Evolutionary conservation across 2,113 vertebrate genomes (phyloP).

Genomic region (Promerops cafer): DNA sequence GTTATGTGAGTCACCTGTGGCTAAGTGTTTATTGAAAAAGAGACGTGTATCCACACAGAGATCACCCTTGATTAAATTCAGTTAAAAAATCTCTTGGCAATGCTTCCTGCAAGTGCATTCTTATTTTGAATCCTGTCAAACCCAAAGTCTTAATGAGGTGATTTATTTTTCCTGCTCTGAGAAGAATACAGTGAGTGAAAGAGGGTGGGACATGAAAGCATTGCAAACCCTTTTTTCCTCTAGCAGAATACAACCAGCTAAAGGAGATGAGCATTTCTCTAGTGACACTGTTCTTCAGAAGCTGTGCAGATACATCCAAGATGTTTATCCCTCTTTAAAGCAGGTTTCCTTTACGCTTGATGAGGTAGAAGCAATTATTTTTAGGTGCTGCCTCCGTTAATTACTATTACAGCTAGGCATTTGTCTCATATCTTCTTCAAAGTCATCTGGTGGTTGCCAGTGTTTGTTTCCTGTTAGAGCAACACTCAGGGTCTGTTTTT

Average conservation of each 20-base stretch:
- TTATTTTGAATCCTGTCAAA: not conserved
- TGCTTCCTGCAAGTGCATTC: not conserved
- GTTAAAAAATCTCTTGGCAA: not conserved
- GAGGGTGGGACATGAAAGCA: not conserved
- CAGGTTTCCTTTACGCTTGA: conserved; percentile 31
- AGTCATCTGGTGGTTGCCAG: not conserved
- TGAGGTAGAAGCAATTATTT: conserved; percentile 40
- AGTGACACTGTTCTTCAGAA: conserved; percentile 26
- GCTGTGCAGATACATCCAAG: conserved; percentile 29
- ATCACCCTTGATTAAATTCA: not conserved
- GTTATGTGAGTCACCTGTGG: not conserved
- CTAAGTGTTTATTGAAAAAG: not conserved
- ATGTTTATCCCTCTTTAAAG: conserved; percentile 44
- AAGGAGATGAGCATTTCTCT: not conserved
- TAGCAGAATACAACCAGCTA: not conserved
- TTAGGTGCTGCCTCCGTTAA: not conserved
- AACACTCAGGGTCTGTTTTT: not conserved
- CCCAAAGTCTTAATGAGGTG: not conserved
- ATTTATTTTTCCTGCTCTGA: not conserved
- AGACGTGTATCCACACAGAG: not conserved
- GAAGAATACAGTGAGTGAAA: not conserved
- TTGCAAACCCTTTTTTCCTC: not conserved
- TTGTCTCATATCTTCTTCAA: not conserved
- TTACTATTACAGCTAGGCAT: not conserved
- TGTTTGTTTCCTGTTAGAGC: not conserved